A percentile compares a stretch with the other conserved stretches of the same genome.
phyloP scores from a whole-genome alignment of 64 coral and sea anemone genomes.

The Catalaphyllia jardinei region DNA sequence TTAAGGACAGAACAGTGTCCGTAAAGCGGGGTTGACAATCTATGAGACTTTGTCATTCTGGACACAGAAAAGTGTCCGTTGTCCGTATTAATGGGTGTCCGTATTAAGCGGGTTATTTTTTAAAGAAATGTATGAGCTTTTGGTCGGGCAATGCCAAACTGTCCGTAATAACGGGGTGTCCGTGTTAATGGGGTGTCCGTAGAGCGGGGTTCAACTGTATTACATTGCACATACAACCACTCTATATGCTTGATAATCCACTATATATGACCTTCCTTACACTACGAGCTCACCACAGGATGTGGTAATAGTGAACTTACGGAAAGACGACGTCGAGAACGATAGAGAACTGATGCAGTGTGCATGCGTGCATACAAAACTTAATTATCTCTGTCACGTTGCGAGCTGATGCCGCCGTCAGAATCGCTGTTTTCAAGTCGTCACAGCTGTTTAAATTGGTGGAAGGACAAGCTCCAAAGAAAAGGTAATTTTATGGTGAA shows the following conservation, averaged over 20 bases:
- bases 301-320: conserved; percentile 12
- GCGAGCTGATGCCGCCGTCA: too few species aligned
- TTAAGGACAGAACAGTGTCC: conserved; percentile 22
- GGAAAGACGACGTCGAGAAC: conserved; percentile 1
- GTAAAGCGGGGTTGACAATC: conserved; percentile 53
- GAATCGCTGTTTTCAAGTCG: conserved; percentile 7
- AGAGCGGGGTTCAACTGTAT: conserved; percentile 48
- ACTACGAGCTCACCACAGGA: too few species aligned
- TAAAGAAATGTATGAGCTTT: conserved; percentile 40
- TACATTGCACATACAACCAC: too few species aligned
- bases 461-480: conserved; percentile 1
- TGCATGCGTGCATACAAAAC: conserved; percentile 3
- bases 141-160: conserved; percentile 7
- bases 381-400: conserved; percentile 11
- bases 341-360: background rate
- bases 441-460: background rate
- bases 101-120: conserved; percentile 72
- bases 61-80: conserved; percentile 84
- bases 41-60: conserved; percentile 45
- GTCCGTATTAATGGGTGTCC: conserved; percentile 85
- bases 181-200: conserved; percentile 37
- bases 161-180: conserved; percentile 36
- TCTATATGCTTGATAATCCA: too few species aligned
- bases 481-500: background rate
- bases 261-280: too few species aligned